Percentiles rank a stretch among this genome's conserved stretches.
Conservation (phyloP, 1,140 invertebrate species). For the Drosophila prosaltans region DNA sequence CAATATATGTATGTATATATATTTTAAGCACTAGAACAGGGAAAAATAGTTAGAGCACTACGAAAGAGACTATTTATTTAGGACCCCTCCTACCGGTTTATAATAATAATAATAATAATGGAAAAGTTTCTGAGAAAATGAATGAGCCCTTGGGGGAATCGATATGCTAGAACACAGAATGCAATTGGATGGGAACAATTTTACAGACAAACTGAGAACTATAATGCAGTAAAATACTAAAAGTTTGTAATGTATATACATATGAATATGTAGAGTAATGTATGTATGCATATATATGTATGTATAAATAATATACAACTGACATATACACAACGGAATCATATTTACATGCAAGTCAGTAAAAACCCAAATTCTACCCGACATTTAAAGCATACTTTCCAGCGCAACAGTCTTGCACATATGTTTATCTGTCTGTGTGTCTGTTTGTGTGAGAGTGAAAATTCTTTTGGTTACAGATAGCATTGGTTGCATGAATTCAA, state of each 20-base stretch:
- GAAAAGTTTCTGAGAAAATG: conserved; percentile 48
- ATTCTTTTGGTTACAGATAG: conserved; percentile 11
- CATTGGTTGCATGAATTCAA: conserved; percentile 10
- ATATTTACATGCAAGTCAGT: background rate
- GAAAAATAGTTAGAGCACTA: conserved; percentile 26
- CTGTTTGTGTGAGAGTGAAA: background rate
- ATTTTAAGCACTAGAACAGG: background rate
- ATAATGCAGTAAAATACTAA: conserved; percentile 17
- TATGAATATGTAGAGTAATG: background rate
- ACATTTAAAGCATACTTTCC: conserved; percentile 24
- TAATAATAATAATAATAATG: conserved; percentile 25
- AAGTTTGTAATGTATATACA: background rate
- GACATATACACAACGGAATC: background rate
- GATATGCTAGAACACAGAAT: conserved; percentile 20
- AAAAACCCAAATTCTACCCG: conserved; percentile 3
- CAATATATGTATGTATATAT: background rate
- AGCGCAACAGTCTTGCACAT: conserved; percentile 1
- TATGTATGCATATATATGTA: background rate
- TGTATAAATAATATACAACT: background rate
- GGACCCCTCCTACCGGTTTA: background rate
- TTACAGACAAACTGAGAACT: conserved; percentile 25
- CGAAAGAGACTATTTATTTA: conserved; percentile 9
- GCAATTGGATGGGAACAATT: conserved; percentile 31
- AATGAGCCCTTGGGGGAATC: conserved; percentile 44
- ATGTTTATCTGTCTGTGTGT: background rate